Evolutionary conservation across 1,140 invertebrate genomes (phyloP), one percentile per base, ranked within the genome.

Genomic region (Venturia canescens): DNA sequence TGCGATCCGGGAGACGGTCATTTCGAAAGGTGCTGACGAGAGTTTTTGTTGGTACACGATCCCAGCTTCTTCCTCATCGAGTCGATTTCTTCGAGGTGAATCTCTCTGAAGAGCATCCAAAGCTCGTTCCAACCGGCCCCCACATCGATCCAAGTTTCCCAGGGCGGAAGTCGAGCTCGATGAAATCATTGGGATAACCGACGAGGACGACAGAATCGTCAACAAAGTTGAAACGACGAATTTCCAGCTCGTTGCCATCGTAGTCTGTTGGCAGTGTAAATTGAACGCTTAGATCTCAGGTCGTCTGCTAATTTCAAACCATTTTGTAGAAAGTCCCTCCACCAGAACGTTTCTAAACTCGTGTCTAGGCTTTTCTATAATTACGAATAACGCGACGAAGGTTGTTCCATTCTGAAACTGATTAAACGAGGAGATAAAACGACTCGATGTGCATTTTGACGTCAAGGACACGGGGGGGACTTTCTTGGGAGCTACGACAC

Each of bases 71-170:
- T 89, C 86, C 78, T 89, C 87, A 16, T 89, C 87, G 7, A 89
- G 79, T 7, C 88, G 82, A 31, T 87, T 88, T 63, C 85, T 88
- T 44, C 87, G 86, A 0, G 74, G 79, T 0, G 88, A 86, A 50
- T 89, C 89, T 18, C 85, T 85, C 0, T 88, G 87, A 81, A 92
- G 86, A 4, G 90, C 85, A 74, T 91, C 91, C 53, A 92, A 82
- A 4, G 90, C 90, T 2, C 90, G 85, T 75, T 92, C 91, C 75
- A 92, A 79, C 80, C 90, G 86, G 78, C 87, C 90, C 26, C 88
- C 86, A 53, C 91, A 92, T 80, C 87, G 70, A 3, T 85, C 84
- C 29, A 77, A 79, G 0, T 72, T 75, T 34, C 66, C 50, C 44
- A 83, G 53, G 26, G 81, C 44, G 15, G 72, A 53, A 11, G 15